Evolutionary conservation across 2,888 invertebrate species (phyloP), one percentile per base, ranked within the genome.

Genomic region (Molanna angustata): DNA sequence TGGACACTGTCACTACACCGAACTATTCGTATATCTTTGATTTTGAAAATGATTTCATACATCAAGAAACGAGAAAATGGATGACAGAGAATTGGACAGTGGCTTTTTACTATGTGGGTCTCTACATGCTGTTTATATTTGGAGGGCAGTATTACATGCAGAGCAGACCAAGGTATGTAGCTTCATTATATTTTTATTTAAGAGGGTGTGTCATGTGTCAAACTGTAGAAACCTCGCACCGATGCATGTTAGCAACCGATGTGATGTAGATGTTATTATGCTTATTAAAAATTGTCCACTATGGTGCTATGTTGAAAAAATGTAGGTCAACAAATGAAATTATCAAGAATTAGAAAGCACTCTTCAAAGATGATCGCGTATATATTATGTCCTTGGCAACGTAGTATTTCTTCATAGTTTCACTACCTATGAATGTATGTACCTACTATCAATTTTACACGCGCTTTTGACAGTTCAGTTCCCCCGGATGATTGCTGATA

Each of bases 11-110:
- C 65, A 79, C 80, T 65, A 83, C 90, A 49, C 90, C 90, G 59
- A 95, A 95, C 74, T 94, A 95, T 73, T 90, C 94, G 39, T 92
- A 93, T 72, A 84, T 94, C 69, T 94, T 98, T 76, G 89, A 92
- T 66, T 96, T 97, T 68, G 98, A 98, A 76, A 88, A 89, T 69
- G 88, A 91, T 68, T 98, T 96, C 73, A 90, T 91, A 67, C 92
- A 94, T 67, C 83, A 88, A 65, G 84, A 88, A 63, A 90, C 91
- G 63, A 84, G 89, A 68, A 85, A 86, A 74, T 97, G 96, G 94
- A 97, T 98, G 94, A 84, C 87, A 62, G 86, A 90, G 65, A 93
- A 98, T 72, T 98, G 98, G 98, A 93, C 91, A 52, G 85, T 89
- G 67, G 90, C 91, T 50, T 93, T 95, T 73, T 93, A 94, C 66